These are phyloP conservation scores for Typhlichthys subterraneus DNA, from an alignment of 2,797 vertebrate species.

Conservation along the genomic window DNA sequence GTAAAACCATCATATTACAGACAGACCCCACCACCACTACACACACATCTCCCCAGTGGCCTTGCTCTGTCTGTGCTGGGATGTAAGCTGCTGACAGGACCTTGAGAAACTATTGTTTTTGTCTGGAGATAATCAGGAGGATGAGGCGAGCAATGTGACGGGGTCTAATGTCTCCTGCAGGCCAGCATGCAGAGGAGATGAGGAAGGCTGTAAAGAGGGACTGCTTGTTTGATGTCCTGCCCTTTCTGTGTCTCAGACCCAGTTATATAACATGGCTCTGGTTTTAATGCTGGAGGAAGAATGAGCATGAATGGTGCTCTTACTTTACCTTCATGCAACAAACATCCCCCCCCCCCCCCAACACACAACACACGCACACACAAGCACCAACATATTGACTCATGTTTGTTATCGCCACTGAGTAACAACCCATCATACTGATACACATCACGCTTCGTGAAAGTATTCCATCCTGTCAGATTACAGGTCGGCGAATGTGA, in stretches of 20 bases:
- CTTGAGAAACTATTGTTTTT: conserved; percentile 63
- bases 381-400: too few species aligned
- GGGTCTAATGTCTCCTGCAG: conserved; percentile 74
- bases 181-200: conserved; percentile 36
- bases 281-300: too few species aligned
- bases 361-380: too few species aligned
- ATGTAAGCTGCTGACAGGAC: conserved; percentile 34
- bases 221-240: conserved; percentile 35
- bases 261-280: conserved; percentile 36
- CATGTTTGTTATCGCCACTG: too few species aligned
- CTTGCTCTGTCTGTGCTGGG: conserved; percentile 30
- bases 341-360: background rate
- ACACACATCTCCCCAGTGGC: conserved; percentile 6
- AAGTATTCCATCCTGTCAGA: conserved; percentile 11
- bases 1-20: conserved; percentile 28
- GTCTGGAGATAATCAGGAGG: conserved; percentile 74
- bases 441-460: conserved; percentile 4
- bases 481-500: conserved; percentile 10
- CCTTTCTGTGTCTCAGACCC: conserved; percentile 27
- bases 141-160: conserved; percentile 65
- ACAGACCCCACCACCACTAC: background rate
- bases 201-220: conserved; percentile 38
- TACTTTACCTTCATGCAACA: too few species aligned
- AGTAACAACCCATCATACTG: background rate
- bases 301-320: too few species aligned